A percentile compares a stretch with the other conserved stretches of the same genome.
These are phyloP conservation scores for Xenopus borealis DNA, from an alignment of 2,113 vertebrate species.

Conservation along the genomic window DNA sequence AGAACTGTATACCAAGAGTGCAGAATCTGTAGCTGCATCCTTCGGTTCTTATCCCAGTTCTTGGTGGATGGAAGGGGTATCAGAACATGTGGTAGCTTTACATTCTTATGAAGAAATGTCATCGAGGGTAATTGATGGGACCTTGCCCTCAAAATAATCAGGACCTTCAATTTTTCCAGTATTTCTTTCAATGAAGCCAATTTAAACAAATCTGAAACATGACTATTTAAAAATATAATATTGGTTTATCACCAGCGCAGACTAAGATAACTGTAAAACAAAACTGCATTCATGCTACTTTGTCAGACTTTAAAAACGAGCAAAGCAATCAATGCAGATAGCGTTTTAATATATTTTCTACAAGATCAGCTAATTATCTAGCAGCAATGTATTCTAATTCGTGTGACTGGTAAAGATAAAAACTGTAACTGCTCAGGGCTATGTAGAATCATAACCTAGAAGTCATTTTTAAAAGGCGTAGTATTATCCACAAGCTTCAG, in stretches of 20 bases:
- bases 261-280: background rate
- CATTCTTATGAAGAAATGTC: too few relatives aligned
- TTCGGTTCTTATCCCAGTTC: too few relatives aligned
- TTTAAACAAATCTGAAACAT: too few relatives aligned
- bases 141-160: too few relatives aligned
- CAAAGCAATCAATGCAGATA: background rate
- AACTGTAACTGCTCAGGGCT: background rate
- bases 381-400: constrained; percentile 10
- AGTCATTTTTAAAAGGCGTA: background rate
- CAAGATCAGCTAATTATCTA: constrained; percentile 14
- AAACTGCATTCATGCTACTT: background rate
- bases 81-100: too few relatives aligned
- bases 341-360: constrained; percentile 16
- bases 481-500: background rate
- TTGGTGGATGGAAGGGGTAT: too few relatives aligned
- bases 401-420: background rate
- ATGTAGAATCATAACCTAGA: background rate
- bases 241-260: background rate
- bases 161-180: too few relatives aligned
- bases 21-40: too few relatives aligned
- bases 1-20: too few relatives aligned
- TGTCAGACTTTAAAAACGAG: background rate
- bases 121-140: too few relatives aligned
- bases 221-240: too few relatives aligned
- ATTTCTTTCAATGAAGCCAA: too few relatives aligned